phyloP scores from a whole-genome alignment of 2,888 invertebrate species.

The Orthosia incerta region DNA sequence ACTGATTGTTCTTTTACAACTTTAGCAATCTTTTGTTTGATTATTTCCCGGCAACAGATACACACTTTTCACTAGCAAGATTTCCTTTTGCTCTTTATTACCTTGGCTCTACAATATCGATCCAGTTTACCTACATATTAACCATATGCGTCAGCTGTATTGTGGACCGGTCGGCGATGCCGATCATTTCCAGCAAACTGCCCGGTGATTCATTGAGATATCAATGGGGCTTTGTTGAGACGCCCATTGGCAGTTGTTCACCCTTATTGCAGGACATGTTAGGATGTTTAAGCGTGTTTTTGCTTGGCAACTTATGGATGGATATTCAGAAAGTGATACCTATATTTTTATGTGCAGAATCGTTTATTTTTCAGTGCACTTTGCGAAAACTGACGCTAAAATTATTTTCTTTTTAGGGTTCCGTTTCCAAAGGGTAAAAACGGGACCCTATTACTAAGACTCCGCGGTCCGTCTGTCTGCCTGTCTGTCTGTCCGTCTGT shows the following conservation, averaged over 20 bases:
- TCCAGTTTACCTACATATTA: conserved; percentile 39
- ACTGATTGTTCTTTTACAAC: neutral
- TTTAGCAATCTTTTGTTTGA: neutral
- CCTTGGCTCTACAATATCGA: neutral
- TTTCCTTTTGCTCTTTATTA: neutral
- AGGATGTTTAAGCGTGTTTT: neutral
- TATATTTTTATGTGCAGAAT: neutral
- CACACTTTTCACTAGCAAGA: neutral
- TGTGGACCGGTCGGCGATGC: conserved; percentile 49
- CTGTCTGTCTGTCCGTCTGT: no score
- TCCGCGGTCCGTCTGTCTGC: no score
- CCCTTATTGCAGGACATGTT: conserved; percentile 6
- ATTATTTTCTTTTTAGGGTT: no score
- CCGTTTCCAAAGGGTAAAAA: no score
- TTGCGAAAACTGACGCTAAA: no score
- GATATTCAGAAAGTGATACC: neutral
- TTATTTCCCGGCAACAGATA: neutral
- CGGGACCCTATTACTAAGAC: no score
- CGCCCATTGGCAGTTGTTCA: conserved; percentile 2
- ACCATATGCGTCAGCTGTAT: conserved; percentile 54
- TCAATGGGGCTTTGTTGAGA: conserved; percentile 44
- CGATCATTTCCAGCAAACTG: conserved; percentile 50
- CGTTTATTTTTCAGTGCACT: neutral
- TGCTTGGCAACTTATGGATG: neutral
- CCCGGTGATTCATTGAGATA: conserved; percentile 58